Base-by-base conservation (phyloP, 2,888 invertebrate species). In the Tribolium freemani region DNA sequence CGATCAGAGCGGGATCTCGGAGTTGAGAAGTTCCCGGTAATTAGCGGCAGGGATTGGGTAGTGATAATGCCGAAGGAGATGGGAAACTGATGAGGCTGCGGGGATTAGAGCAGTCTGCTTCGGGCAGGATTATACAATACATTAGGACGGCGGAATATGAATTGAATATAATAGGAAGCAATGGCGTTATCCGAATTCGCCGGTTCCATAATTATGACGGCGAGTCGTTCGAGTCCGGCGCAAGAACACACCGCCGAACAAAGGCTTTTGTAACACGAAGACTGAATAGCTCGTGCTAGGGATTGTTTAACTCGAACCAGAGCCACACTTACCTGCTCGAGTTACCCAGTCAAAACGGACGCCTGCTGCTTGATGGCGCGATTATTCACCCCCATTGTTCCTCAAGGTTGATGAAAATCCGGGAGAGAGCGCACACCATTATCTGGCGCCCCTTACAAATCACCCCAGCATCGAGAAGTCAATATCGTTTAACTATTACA, bases 11-110 rank as follows among this genome's bases (percentile, higher is more conserved):
- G 75, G 78, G 74, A 79, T 76, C 76, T 73, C 73, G 73, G 76
- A 77, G 77, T 75, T 79, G 81, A 81, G 82, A 85, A 84, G 83
- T 84, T 83, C 78, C 57, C 74, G 79, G 84, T 85, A 86, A 86
- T 86, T 85, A 85, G 84, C 84, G 82, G 82, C 83, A 75, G 80
- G 83, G 83, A 84, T 82, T 77, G 81, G 81, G 81, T 81, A 77
- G 83, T 80, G 84, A 85, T 85, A 85, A 85, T 84, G 80, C 84
- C 79, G 78, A 76, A 79, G 81, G 81, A 83, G 83, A 84, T 84
- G 83, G 79, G 83, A 83, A 84, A 84, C 84, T 84, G 84, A 85
- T 84, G 84, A 84, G 83, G 82, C 84, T 83, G 83, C 80, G 77
- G 83, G 83, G 84, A 84, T 84, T 83, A 83, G 77, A 79, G 74